Evolutionary conservation across 1,140 invertebrate species (phyloP).

Genomic region (Lepidurus couesii): DNA sequence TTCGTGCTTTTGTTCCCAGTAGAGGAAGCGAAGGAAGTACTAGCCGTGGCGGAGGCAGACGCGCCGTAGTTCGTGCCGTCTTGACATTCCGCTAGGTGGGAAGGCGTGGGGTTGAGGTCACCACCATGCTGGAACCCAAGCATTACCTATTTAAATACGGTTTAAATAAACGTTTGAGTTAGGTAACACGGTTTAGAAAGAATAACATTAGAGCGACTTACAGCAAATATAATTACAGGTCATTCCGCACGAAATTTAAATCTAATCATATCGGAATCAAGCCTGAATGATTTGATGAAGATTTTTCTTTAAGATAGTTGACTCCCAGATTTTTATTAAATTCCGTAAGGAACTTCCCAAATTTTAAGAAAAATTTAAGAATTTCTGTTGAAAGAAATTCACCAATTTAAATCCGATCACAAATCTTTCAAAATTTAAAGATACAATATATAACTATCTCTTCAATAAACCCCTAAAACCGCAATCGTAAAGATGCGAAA

Average conservation of each 20-base stretch:
- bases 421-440: too few relatives aligned
- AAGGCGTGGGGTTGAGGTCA: constrained; percentile 36
- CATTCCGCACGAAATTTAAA: not conserved
- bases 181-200: too few relatives aligned
- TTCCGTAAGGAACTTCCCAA: too few relatives aligned
- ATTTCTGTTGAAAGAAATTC: too few relatives aligned
- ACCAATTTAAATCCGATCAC: too few relatives aligned
- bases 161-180: too few relatives aligned
- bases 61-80: constrained; percentile 23
- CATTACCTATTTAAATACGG: constrained; percentile 50
- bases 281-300: not conserved
- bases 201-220: too few relatives aligned
- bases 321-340: too few relatives aligned
- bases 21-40: constrained; percentile 24
- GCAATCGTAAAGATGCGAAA: constrained; percentile 1
- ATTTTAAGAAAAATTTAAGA: too few relatives aligned
- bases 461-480: not conserved
- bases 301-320: too few relatives aligned
- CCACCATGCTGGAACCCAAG: constrained; percentile 49
- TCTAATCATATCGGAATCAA: not conserved
- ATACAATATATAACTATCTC: too few relatives aligned
- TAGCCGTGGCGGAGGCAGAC: constrained; percentile 28
- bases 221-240: too few relatives aligned
- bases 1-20: constrained; percentile 43
- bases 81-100: constrained; percentile 26